Conservation (phyloP, 2,113 vertebrate genomes). For the Tachysurus fulvidraco region DNA sequence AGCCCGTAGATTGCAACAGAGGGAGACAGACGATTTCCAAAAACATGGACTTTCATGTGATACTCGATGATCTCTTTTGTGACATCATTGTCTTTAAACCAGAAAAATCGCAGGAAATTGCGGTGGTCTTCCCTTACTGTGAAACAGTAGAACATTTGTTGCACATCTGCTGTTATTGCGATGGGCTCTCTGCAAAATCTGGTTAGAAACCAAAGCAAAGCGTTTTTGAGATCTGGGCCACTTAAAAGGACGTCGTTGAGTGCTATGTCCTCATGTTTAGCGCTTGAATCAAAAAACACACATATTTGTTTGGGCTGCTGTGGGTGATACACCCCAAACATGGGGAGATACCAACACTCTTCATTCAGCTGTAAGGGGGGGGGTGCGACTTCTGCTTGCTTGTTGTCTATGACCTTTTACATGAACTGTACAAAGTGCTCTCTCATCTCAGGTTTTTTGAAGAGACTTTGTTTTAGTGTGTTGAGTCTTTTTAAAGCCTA, state of each 20-base stretch:
- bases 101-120: not conserved
- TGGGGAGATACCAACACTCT: constrained; percentile 29
- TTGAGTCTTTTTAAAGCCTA: too few relatives aligned
- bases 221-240: constrained; percentile 17
- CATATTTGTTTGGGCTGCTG: constrained; percentile 8
- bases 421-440: too few relatives aligned
- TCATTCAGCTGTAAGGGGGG: too few relatives aligned
- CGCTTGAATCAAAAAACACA: constrained; percentile 27
- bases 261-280: not conserved
- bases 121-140: not conserved
- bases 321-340: constrained; percentile 16
- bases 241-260: constrained; percentile 26
- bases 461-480: too few relatives aligned
- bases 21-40: too few relatives aligned
- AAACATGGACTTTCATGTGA: too few relatives aligned
- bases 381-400: too few relatives aligned
- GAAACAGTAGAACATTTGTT: constrained; percentile 20
- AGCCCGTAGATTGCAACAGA: too few relatives aligned
- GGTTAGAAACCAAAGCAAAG: constrained; percentile 10
- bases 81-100: too few relatives aligned
- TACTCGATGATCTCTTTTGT: too few relatives aligned
- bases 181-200: constrained; percentile 14
- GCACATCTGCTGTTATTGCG: constrained; percentile 19
- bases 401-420: too few relatives aligned
- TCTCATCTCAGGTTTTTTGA: too few relatives aligned